These are phyloP conservation scores for Tyto alba DNA, from an alignment of 2,113 vertebrate genomes.

Conservation along the genomic window DNA sequence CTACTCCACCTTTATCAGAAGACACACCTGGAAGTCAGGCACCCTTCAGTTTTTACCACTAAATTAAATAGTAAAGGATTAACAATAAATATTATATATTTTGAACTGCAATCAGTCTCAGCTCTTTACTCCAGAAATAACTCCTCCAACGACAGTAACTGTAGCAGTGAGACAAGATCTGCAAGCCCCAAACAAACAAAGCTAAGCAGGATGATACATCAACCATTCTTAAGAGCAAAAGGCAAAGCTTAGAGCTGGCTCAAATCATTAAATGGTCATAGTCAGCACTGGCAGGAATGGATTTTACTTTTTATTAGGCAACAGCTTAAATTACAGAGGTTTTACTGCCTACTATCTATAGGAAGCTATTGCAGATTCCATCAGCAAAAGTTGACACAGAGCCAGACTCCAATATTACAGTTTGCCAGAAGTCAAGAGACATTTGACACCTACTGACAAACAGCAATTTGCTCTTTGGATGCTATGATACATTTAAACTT, in stretches of 20 bases:
- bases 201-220: not conserved
- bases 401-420: not conserved
- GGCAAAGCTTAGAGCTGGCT: not conserved
- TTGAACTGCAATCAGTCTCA: not conserved
- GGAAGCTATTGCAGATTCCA: not conserved
- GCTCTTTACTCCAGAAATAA: not conserved
- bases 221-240: not conserved
- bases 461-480: not conserved
- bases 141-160: not conserved
- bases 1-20: not conserved
- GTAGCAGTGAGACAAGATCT: not conserved
- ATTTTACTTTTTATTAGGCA: not conserved
- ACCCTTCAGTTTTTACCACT: not conserved
- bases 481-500: not conserved
- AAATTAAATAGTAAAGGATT: not conserved
- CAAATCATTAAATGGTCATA: not conserved
- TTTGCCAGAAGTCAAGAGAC: not conserved
- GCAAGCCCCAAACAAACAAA: not conserved
- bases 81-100: not conserved
- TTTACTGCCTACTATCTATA: conserved; percentile 32
- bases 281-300: not conserved
- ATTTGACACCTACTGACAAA: conserved; percentile 7
- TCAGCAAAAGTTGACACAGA: not conserved
- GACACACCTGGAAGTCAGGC: not conserved
- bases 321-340: not conserved